Percentiles rank a stretch among this genome's conserved stretches.
Evolutionary conservation across 2,797 vertebrate species (phyloP).

Genomic region (Forpus xanthops): DNA sequence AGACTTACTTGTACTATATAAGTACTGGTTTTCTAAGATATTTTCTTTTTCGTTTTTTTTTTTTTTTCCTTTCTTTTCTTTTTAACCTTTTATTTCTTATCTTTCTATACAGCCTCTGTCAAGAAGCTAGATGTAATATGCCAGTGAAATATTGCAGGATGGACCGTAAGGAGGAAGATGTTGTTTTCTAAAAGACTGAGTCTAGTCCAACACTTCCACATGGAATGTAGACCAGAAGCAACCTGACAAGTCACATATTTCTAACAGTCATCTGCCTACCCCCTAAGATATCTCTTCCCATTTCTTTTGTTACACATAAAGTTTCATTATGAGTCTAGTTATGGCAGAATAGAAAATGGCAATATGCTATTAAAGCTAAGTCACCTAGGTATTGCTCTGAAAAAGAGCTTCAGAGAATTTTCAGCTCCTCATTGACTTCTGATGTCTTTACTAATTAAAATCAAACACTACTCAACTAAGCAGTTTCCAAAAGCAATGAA

Average conservation of each 20-base stretch:
- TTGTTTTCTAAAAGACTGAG: not conserved
- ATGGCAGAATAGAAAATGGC: not conserved
- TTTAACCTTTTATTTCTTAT: not conserved
- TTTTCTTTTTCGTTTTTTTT: not conserved
- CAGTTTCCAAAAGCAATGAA: not conserved
- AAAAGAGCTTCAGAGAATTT: not conserved
- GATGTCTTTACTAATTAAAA: constrained; percentile 9
- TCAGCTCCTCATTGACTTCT: not conserved
- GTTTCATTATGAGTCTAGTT: not conserved
- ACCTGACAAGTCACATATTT: not conserved
- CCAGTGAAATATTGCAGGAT: not conserved
- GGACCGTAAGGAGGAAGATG: not conserved
- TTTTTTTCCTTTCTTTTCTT: not conserved
- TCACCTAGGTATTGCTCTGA: not conserved
- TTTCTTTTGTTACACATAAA: not conserved
- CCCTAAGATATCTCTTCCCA: not conserved
- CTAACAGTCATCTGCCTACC: not conserved
- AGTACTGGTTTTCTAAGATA: not conserved
- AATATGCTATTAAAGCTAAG: not conserved
- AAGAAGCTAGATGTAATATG: not conserved
- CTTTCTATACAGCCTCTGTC: not conserved
- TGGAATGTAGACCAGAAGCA: not conserved
- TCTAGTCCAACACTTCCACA: not conserved
- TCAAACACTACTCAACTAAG: constrained; percentile 1
- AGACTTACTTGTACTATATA: too few relatives aligned